phyloP scores from a whole-genome alignment of 1,140 invertebrate genomes.

The Drosophila repletoides region DNA sequence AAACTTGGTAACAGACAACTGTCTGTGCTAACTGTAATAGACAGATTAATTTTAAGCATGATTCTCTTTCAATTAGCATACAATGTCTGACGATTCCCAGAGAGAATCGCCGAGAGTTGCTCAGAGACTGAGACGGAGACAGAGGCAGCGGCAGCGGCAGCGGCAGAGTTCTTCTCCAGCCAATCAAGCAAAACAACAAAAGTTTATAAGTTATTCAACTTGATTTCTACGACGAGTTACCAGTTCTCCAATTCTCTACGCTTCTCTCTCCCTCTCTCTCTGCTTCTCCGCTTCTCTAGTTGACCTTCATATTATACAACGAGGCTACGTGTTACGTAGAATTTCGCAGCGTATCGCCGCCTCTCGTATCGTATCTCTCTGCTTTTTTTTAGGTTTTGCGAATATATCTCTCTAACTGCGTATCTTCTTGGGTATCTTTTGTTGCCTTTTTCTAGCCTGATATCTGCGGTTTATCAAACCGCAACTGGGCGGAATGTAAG shows the following conservation, averaged over 20 bases:
- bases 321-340: slow-evolving; percentile 27
- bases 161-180: not conserved
- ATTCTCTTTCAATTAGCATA: slow-evolving; percentile 20
- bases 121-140: no score
- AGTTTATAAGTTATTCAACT: slow-evolving; percentile 54
- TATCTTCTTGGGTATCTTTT: slow-evolving; percentile 1
- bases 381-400: slow-evolving; percentile 19
- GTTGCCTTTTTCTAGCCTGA: slow-evolving; percentile 4
- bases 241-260: slow-evolving; percentile 4
- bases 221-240: slow-evolving; percentile 29
- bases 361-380: slow-evolving; percentile 9
- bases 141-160: no score
- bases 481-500: no score
- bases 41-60: slow-evolving; percentile 8
- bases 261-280: not conserved
- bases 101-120: no score
- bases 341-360: slow-evolving; percentile 10
- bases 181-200: slow-evolving; percentile 7
- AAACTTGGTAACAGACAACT: not conserved
- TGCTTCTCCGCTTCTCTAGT: slow-evolving; percentile 16
- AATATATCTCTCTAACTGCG: slow-evolving; percentile 3
- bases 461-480: slow-evolving; percentile 9
- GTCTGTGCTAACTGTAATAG: slow-evolving; percentile 9
- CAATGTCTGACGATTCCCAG: slow-evolving; percentile 12
- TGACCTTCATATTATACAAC: slow-evolving; percentile 43